Evolutionary conservation across 2,888 invertebrate species (phyloP).

Genomic region (Hypena proboscidalis): DNA sequence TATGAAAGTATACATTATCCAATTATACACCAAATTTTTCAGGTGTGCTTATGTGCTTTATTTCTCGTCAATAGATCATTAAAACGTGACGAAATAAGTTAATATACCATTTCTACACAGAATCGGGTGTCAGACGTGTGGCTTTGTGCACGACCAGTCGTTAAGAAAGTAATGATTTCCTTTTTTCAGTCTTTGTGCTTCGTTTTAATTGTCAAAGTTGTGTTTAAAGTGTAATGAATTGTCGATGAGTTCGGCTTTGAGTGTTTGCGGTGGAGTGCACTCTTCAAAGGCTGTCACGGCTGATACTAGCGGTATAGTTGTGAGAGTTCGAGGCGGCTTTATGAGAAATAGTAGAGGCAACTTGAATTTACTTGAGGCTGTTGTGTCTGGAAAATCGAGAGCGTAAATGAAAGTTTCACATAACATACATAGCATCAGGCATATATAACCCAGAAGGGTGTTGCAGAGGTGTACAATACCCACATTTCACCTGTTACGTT

Average conservation of each 20-base stretch:
- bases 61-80: no score
- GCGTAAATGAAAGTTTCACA: no score
- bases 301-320: not conserved
- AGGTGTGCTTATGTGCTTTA: no score
- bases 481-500: no score
- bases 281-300: slow-evolving; percentile 3
- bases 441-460: no score
- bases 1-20: no score
- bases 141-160: slow-evolving; percentile 58
- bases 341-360: not conserved
- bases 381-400: no score
- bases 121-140: slow-evolving; percentile 39
- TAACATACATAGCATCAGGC: no score
- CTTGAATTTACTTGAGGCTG: no score
- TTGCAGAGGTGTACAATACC: no score
- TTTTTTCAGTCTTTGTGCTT: slow-evolving; percentile 67
- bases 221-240: slow-evolving; percentile 60
- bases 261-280: slow-evolving; percentile 12
- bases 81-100: no score
- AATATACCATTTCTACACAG: not conserved
- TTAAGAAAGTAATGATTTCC: slow-evolving; percentile 76
- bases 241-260: slow-evolving; percentile 35
- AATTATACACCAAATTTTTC: no score
- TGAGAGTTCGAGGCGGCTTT: not conserved
- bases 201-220: slow-evolving; percentile 78